Percentiles rank a stretch among this genome's conserved stretches.
These are phyloP conservation scores for Hydropsyche betteni DNA, from an alignment of 2,888 invertebrate species.

Conservation along the genomic window DNA sequence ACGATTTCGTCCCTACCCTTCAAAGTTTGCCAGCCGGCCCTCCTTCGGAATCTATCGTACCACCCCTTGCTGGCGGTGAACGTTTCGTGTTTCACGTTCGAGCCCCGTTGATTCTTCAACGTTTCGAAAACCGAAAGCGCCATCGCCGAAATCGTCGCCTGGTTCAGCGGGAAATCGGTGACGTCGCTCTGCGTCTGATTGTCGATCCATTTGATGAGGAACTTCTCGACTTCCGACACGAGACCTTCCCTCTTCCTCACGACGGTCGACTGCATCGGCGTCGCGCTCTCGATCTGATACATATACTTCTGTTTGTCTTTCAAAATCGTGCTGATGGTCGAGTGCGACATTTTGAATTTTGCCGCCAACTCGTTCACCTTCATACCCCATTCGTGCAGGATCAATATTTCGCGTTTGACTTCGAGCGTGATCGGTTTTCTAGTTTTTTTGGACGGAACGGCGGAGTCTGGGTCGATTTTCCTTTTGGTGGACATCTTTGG, in stretches of 20 bases:
- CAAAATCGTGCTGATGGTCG: neutral
- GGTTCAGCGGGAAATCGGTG: neutral
- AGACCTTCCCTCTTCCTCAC: neutral
- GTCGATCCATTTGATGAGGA: neutral
- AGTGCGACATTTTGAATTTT: neutral
- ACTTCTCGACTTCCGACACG: constrained; percentile 3
- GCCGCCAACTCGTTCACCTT: neutral
- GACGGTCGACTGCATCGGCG: neutral
- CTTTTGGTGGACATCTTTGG: too few species aligned
- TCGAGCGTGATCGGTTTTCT: neutral
- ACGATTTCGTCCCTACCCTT: constrained; percentile 51
- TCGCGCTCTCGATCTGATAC: neutral
- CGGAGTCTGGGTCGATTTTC: neutral
- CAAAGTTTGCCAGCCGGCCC: constrained; percentile 50
- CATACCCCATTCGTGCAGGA: neutral
- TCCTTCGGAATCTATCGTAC: constrained; percentile 47
- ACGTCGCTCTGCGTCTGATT: neutral
- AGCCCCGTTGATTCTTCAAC: constrained; percentile 38
- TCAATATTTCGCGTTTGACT: constrained; percentile 3
- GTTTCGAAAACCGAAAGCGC: constrained; percentile 41
- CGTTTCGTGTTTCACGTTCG: neutral
- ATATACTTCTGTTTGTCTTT: neutral
- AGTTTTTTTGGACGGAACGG: neutral
- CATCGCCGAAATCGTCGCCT: neutral
- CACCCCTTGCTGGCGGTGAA: constrained; percentile 46